Base-by-base conservation (phyloP, 1,140 invertebrate genomes). In the Magallana angulata region DNA sequence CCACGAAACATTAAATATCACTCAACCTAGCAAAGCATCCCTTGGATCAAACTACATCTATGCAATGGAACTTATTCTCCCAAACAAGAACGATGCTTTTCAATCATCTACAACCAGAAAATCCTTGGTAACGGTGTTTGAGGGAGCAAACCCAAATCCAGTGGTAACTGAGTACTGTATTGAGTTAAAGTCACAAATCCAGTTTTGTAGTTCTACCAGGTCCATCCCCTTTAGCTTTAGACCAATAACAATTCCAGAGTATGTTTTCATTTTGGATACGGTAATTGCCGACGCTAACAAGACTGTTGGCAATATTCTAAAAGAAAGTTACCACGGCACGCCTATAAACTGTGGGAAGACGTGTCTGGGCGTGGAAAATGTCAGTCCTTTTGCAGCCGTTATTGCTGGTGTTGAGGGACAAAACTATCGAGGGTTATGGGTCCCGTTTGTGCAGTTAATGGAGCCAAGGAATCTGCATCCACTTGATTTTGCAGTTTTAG, bases 291-390 rank as follows among this genome's bases (percentile, higher is more conserved):
- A 71, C 7, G 57, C 91, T 1, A 76, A 88, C 5, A 57, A 36
- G 30, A 82, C 81, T 36, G 84, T 90, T 8, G 88, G 85, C 0
- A 24, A 71, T 48, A 57, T 93, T 9, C n/a, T 93, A 30, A 48
- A 83, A 14, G 91, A 92, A 84, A 92, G 91, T 83, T 93, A 89
- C 84, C 89, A 89, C 7, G 91, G 89, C 0, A 81, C 64, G 5
- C 62, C 91, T 1, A 64, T 57, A 16, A 89, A 91, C 56, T 92
- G 92, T 83, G 85, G 84, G 0, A 71, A 90, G 1, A 89, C 80
- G 60, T 93, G 92, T 76, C 82, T 93, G 12, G 62, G 81, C 3
- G 89, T 91, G 59, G 7, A 30, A 30, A 12, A 8, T 24, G 9
- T 30, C 14, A 30, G 24, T 30, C 68, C 68, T 30, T 76, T 76